Conservation (phyloP, 23 tunicate genomes). For the Halocynthia roretzi region DNA sequence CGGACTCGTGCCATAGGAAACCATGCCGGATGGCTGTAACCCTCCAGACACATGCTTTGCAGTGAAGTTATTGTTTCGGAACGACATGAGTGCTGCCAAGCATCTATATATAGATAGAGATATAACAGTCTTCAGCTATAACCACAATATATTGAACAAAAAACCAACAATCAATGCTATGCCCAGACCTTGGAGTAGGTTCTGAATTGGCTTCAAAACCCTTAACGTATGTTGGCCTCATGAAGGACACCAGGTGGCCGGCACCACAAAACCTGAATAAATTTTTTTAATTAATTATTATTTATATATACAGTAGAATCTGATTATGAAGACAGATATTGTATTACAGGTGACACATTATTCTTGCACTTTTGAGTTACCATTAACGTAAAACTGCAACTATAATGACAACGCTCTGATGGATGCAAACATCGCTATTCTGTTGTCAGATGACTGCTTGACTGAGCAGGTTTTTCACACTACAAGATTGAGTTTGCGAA, state of each 20-base stretch:
- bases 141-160: background rate
- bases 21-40: background rate
- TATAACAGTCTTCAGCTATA: background rate
- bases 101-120: conserved; percentile 1
- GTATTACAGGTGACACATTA: too few relatives aligned
- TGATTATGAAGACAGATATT: background rate
- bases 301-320: background rate
- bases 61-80: conserved; percentile 8
- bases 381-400: too few relatives aligned
- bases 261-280: conserved; percentile 54
- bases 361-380: too few relatives aligned
- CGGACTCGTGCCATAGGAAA: conserved; percentile 15
- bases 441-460: too few relatives aligned
- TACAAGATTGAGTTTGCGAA: too few relatives aligned
- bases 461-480: too few relatives aligned
- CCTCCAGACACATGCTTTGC: conserved; percentile 7
- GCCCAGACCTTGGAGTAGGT: conserved; percentile 58
- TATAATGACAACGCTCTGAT: too few relatives aligned
- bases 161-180: background rate
- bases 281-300: too few relatives aligned
- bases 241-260: conserved; percentile 67
- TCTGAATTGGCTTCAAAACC: conserved; percentile 56
- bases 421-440: too few relatives aligned
- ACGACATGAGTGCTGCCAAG: conserved; percentile 4
- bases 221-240: conserved; percentile 73